Base-by-base conservation (phyloP, 1,140 invertebrate species). In the Orius insidiosus region DNA sequence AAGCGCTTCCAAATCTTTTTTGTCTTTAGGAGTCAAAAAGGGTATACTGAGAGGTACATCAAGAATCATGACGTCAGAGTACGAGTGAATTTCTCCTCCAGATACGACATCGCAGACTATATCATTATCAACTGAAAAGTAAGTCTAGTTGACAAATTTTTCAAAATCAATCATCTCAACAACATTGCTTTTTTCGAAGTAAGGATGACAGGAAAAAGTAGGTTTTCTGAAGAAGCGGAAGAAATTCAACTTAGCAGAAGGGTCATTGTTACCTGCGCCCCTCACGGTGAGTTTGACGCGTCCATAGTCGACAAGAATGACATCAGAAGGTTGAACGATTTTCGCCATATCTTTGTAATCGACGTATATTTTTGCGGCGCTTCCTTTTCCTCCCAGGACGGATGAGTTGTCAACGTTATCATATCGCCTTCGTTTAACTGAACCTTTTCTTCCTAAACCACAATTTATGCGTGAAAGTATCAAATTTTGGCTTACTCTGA, bases 281-380 rank as follows among this genome's bases (percentile, higher is more conserved):
- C 64, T 63, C 9, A 84, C 83, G 55, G 78, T 66, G 3, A 90
- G 62, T 31, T 74, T 76, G 43, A 90, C 78, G 0, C 78, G 67
- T 31, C 82, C 83, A 63, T 87, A 81, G 61, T 88, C 84, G 35
- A 90, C 67, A 53, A 72, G 75, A 38, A 89, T 65, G 19, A 66
- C 61, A 51, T 76, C 75, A 3, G 74, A 76, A 44, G 70, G 66
- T 16, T 68, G 67, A 6, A 88, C 63, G 19, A 86, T 75, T 53
- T 85, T 80, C 6, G 71, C 69, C 46, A 89, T 82, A 55, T 85
- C 81, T 53, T 75, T 71, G 55, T 87, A 88, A 59, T 90, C 84
- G 0, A 89, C 62, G 58, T 75, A 87, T 3, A 90, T 61, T 7
- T 74, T 64, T 42, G 76, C 72, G 14, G 64, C 69, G 6, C 68